Base-by-base conservation (phyloP, 1,140 invertebrate species). In the Anadara kagoshimensis region DNA sequence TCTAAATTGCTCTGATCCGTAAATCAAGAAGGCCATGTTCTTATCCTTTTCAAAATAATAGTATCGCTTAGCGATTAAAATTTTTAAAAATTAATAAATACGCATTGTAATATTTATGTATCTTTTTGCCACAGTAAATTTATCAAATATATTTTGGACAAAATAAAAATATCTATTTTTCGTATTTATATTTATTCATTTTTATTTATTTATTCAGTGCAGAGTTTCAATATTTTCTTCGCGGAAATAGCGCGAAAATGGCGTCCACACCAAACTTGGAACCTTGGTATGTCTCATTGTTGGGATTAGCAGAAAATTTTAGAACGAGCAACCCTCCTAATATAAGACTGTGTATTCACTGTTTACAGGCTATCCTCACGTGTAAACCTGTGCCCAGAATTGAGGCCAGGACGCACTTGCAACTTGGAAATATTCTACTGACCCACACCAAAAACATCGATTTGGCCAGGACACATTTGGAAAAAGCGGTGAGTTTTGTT, bases 231-330 rank as follows among this genome's bases (percentile, higher is more conserved):
- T 36, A 36, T 36, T 36, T 36, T 36, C 29, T 36, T 36, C 29
- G 29, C 29, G 29, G 29, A 36, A 36, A 36, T 36, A 36, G 29
- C 29, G 29, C 18, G 49, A 80, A 80, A 75, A 84, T 84, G 82
- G 82, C 82, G 75, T 71, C 78, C 12, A 73, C 63, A 75, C 16
- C 68, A 20, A 63, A 44, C 61, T 73, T 80, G 47, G 96, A 98
- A 92, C 95, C 95, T 90, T 97, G 95, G 94, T 98, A 98, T 92
- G 93, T 98, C 85, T 96, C 97, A 83, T 92, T 98, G 81, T 91
- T 99, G 83, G 97, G 96, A 76, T 91, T 98, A 89, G 97, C 97
- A 62, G 97, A 98, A 92, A 94, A 96, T 92, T 99, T 98, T 91
- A 93, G 97, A 82, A 98, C 95, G 71, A 95, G 95, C 54, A 96